Evolutionary conservation across 2,113 vertebrate species (phyloP).

Genomic region (Cochlearius cochlearius): DNA sequence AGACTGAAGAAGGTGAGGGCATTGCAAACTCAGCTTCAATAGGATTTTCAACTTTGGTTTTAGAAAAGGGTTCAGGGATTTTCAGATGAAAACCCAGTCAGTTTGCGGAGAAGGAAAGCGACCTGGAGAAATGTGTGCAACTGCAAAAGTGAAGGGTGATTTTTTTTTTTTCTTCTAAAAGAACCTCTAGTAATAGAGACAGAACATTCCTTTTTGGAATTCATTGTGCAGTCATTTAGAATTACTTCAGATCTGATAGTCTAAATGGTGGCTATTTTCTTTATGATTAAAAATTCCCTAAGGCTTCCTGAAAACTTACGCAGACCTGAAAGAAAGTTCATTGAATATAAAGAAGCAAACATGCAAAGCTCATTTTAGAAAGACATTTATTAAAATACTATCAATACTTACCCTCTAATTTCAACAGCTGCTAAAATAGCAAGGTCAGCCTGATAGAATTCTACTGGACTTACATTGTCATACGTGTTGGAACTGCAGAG

Average conservation of each 20-base stretch:
- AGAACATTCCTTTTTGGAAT: background rate
- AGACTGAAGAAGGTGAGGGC: background rate
- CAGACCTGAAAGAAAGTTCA: background rate
- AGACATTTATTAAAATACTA: background rate
- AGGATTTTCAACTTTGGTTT: background rate
- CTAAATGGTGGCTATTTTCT: background rate
- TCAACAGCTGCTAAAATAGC: slow-evolving; percentile 88
- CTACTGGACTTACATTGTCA: slow-evolving; percentile 82
- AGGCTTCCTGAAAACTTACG: background rate
- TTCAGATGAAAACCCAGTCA: background rate
- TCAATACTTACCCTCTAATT: slow-evolving; percentile 87
- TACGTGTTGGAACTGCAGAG: slow-evolving; percentile 89
- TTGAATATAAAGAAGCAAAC: background rate
- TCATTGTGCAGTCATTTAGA: background rate
- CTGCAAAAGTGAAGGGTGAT: background rate
- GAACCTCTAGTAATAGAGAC: background rate
- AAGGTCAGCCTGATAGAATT: slow-evolving; percentile 83
- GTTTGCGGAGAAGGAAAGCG: background rate
- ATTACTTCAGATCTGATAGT: background rate
- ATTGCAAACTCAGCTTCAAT: background rate
- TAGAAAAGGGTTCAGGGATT: background rate
- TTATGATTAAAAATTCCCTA: background rate
- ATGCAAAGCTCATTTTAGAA: background rate
- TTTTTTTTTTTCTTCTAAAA: background rate
- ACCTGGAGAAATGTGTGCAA: background rate